Percentiles rank a stretch among this genome's conserved stretches.
Conservation (phyloP, 2,888 invertebrate species). For the Oxyteleia sp. region DNA sequence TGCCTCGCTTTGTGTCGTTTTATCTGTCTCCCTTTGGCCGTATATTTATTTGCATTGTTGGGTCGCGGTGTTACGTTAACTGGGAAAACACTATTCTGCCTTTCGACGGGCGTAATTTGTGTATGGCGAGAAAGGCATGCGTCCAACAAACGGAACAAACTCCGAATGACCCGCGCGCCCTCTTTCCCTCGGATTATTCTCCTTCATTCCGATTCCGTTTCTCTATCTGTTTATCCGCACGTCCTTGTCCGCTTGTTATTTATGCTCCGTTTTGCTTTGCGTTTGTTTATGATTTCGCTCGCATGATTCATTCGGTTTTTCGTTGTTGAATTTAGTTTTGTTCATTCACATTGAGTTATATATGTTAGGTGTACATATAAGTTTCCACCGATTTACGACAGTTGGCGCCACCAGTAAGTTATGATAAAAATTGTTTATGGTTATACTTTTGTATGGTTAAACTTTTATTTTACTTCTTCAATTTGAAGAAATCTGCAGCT, state of each 20-base stretch:
- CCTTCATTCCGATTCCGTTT: slow-evolving; percentile 14
- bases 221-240: slow-evolving; percentile 13
- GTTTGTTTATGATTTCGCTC: slow-evolving; percentile 7
- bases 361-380: too few species aligned
- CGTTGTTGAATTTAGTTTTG: slow-evolving; percentile 7
- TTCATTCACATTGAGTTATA: background rate
- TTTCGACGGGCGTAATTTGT: slow-evolving; percentile 50
- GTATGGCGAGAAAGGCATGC: slow-evolving; percentile 35
- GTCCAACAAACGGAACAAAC: slow-evolving; percentile 39
- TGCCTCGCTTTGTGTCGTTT: slow-evolving; percentile 10
- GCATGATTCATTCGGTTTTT: slow-evolving; percentile 9
- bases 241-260: slow-evolving; percentile 8
- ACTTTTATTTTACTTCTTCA: too few species aligned
- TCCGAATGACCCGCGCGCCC: slow-evolving; percentile 55
- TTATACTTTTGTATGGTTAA: too few species aligned
- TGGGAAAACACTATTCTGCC: slow-evolving; percentile 69
- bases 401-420: too few species aligned
- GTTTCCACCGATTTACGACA: too few species aligned
- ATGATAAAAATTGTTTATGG: too few species aligned
- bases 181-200: slow-evolving; percentile 13
- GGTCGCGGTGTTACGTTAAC: slow-evolving; percentile 70
- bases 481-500: too few species aligned
- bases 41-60: slow-evolving; percentile 55
- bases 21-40: slow-evolving; percentile 23
- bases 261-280: slow-evolving; percentile 1